Evolutionary conservation across 1,140 invertebrate genomes (phyloP).

Genomic region (Drosophila orosa): DNA sequence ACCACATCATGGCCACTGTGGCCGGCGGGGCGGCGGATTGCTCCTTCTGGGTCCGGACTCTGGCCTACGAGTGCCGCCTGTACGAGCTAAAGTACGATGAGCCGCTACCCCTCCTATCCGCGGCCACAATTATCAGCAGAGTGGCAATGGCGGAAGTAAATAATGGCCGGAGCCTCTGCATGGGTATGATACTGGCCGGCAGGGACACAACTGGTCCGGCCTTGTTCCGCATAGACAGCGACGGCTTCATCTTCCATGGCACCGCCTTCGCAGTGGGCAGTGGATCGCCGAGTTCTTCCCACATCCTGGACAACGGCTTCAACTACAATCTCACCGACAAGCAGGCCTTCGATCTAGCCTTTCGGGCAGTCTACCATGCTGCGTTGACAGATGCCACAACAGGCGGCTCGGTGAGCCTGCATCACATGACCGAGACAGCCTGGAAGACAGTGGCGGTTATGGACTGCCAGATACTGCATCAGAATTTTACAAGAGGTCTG

Average conservation of each 20-base stretch:
- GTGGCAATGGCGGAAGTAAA: background rate
- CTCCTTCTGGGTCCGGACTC: background rate
- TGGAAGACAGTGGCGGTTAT: background rate
- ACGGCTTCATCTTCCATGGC: background rate
- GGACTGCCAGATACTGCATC: background rate
- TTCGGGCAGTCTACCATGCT: background rate
- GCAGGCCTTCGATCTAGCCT: constrained; percentile 1
- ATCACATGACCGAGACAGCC: background rate
- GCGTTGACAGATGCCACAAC: no score
- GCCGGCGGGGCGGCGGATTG: background rate
- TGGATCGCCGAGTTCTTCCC: background rate
- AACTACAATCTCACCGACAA: background rate
- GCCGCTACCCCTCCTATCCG: background rate
- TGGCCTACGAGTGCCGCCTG: background rate
- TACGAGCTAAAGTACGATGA: background rate
- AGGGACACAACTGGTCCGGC: background rate
- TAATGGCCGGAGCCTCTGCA: background rate
- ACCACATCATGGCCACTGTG: background rate
- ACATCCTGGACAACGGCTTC: background rate
- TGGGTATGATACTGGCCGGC: constrained; percentile 4
- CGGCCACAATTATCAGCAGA: constrained; percentile 1
- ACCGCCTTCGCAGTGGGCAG: background rate
- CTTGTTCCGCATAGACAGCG: background rate
- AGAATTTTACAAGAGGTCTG: background rate
- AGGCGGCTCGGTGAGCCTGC: background rate